phyloP scores from a whole-genome alignment of 2,113 vertebrate genomes.

The Anser brachyrhynchus region DNA sequence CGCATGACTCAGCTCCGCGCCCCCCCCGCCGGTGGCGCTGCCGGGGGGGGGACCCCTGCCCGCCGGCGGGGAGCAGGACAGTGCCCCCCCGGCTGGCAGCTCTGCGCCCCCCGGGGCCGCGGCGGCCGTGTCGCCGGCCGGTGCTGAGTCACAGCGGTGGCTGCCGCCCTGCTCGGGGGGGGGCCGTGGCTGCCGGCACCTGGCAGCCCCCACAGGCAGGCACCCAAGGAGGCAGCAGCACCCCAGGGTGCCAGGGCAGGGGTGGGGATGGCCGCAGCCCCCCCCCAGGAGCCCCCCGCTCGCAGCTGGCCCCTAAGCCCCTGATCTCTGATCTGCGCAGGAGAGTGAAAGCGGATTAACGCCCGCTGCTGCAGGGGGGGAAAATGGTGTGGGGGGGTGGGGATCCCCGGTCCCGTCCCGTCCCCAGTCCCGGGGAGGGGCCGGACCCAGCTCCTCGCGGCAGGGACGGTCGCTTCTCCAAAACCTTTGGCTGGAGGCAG shows the following conservation, averaged over 20 bases:
- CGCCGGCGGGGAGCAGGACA: neutral
- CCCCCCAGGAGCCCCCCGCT: neutral
- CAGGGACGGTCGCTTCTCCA: rapidly evolving
- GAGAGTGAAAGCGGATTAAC: slow-evolving; percentile 21
- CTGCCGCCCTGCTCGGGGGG: no score
- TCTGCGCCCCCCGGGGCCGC: neutral
- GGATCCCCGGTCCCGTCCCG: no score
- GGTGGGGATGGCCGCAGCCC: neutral
- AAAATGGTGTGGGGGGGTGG: neutral
- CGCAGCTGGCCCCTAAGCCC: neutral
- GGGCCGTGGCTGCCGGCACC: neutral
- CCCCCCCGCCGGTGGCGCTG: neutral
- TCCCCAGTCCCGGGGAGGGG: neutral
- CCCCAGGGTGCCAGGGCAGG: neutral
- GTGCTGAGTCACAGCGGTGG: slow-evolving; percentile 17
- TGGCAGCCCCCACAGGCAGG: neutral
- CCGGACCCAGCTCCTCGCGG: rapidly evolving
- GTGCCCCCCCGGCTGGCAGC: neutral
- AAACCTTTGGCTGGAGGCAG: rapidly evolving
- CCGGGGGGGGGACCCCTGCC: neutral
- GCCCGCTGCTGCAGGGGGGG: neutral
- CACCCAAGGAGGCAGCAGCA: neutral
- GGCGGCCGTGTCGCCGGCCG: neutral
- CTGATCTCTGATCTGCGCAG: neutral
- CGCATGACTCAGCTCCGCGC: slow-evolving; percentile 48